Percentiles rank a stretch among this genome's conserved stretches.
Conservation (phyloP, 2,113 vertebrate species). For the Rousettus leschenaultii region DNA sequence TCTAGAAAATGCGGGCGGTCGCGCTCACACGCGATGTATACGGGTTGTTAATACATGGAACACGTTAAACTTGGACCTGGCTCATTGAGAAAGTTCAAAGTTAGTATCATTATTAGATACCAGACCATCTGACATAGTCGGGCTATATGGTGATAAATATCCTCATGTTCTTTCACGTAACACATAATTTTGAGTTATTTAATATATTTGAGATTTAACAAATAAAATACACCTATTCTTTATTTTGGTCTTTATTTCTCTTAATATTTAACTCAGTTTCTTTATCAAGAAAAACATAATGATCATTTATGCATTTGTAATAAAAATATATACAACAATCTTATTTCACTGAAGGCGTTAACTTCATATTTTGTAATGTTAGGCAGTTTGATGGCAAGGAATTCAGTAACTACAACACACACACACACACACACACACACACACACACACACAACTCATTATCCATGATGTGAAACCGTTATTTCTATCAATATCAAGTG, state of each 20-base stretch:
- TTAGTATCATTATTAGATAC: no score
- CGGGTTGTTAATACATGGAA: no score
- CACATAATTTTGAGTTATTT: background rate
- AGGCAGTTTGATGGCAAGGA: no score
- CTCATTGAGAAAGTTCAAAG: no score
- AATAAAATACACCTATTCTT: background rate
- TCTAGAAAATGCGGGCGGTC: background rate
- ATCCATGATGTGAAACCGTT: background rate
- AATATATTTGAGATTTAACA: background rate
- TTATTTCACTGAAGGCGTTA: background rate
- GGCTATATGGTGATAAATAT: background rate
- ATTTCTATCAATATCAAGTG: background rate
- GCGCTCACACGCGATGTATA: no score
- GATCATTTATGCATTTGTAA: background rate
- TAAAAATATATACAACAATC: background rate
- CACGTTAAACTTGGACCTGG: background rate
- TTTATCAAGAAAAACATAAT: background rate
- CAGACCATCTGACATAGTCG: background rate
- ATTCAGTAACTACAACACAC: background rate
- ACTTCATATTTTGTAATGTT: background rate
- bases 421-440: background rate
- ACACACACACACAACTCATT: background rate
- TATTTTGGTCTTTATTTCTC: background rate
- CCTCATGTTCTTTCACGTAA: background rate
- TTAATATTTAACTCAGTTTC: background rate